A percentile compares a stretch with the other conserved stretches of the same genome.
Evolutionary conservation across 2,888 invertebrate genomes (phyloP).

Genomic region (Clostera curtula): DNA sequence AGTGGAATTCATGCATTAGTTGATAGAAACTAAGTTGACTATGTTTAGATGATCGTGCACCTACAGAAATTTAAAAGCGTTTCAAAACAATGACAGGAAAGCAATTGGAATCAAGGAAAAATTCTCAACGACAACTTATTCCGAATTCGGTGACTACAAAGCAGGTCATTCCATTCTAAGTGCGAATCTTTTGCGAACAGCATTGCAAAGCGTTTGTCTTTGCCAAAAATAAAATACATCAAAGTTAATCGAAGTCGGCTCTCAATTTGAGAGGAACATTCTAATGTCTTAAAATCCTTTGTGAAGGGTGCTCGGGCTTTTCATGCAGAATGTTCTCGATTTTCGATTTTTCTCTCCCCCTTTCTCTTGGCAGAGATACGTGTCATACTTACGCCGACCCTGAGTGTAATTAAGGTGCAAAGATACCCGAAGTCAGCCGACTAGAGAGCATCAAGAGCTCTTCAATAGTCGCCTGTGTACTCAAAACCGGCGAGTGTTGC

Average conservation of each 20-base stretch:
- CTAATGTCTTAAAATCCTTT: constrained; percentile 40
- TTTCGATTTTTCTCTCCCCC: constrained; percentile 39
- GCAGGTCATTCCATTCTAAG: constrained; percentile 10
- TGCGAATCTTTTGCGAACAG: constrained; percentile 18
- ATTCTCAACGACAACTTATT: neutral
- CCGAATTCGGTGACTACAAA: constrained; percentile 7
- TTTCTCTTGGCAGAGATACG: constrained; percentile 52
- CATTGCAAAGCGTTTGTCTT: constrained; percentile 22
- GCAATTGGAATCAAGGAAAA: neutral
- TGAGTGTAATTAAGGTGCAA: constrained; percentile 72
- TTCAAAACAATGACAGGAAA: too few relatives aligned
- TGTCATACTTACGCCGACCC: constrained; percentile 54
- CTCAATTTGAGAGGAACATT: constrained; percentile 36
- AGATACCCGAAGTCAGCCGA: constrained; percentile 67
- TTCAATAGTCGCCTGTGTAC: constrained; percentile 60
- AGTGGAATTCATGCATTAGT: too few relatives aligned
- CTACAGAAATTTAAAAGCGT: too few relatives aligned
- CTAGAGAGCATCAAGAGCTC: constrained; percentile 50
- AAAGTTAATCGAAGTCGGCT: constrained; percentile 36
- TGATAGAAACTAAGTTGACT: too few relatives aligned
- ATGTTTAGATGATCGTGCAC: too few relatives aligned
- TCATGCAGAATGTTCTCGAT: constrained; percentile 38
- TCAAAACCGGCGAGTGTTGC: constrained; percentile 62
- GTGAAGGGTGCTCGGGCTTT: constrained; percentile 34
- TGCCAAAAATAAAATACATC: constrained; percentile 33